Base-by-base conservation (phyloP, 2,888 invertebrate species). In the Chromoteleia sp. region DNA sequence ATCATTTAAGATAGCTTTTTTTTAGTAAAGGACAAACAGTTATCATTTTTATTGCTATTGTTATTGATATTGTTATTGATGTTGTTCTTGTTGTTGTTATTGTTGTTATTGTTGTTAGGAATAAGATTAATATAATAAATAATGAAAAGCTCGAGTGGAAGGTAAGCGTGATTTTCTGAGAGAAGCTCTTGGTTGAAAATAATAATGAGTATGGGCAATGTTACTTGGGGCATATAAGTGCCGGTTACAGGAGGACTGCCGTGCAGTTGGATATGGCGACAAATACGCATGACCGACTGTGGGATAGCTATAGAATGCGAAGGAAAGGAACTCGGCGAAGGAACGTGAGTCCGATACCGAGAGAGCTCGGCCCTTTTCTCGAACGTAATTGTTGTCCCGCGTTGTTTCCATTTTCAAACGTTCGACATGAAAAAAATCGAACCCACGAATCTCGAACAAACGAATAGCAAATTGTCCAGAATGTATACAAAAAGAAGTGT, bases 251-350 rank as follows among this genome's bases (percentile, higher is more conserved):
- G 52, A 52, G 48, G 59, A 59, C 71, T 54, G 61, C 68, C 56
- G 74, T 54, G 58, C 67, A 76, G 81, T 71, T 63, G 65, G 67
- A 67, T 71, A 61, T 67, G 56, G 77, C 76, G 81, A 81, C 81
- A 81, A 81, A 81, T 81, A 81, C 76, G 77, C 81, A 81, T 81
- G 81, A 81, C 81, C 81, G 81, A 81, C 81, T 81, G 81, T 77
- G 76, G 81, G 67, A 81, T 81, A 81, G 81, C 77, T 68, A 61
- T 81, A 81, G 81, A 81, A 81, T 81, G 75, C 75, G 65, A 59
- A 68, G 81, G 67, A 75, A 75, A 70, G 79, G 73, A 79, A 79
- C 78, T 59, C 79, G 61, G 33, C 36, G 59, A 25, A 58, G 70
- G 75, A 81, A 81, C 76, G 67, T 56, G 71, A 71, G 71, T 63